phyloP scores from a whole-genome alignment of 1,140 invertebrate genomes.

The Plutomurus gul region DNA sequence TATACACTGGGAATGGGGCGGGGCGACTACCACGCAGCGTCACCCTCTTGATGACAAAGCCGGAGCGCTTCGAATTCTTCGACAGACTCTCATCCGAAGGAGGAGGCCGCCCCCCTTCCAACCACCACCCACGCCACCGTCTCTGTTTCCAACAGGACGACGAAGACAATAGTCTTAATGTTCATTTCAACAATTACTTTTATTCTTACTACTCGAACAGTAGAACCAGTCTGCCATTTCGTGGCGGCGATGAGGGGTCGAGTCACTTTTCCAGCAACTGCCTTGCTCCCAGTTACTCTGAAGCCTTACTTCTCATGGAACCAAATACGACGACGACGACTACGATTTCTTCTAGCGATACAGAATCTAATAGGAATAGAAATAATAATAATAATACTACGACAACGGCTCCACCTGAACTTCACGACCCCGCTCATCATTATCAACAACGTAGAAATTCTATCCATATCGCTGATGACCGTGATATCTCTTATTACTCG shows the following conservation, averaged over 20 bases:
- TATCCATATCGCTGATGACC: constrained; percentile 22
- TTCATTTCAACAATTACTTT: constrained; percentile 19
- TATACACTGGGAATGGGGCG: too few relatives aligned
- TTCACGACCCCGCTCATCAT: constrained; percentile 16
- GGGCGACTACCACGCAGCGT: constrained; percentile 30
- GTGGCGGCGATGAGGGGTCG: not conserved
- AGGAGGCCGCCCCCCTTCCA: not conserved
- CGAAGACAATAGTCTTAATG: not conserved
- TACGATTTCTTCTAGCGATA: not conserved
- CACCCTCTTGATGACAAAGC: constrained; percentile 35
- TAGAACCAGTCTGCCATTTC: not conserved
- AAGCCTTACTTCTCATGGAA: constrained; percentile 46
- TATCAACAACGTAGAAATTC: not conserved
- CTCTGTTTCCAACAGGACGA: not conserved
- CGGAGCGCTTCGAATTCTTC: constrained; percentile 35
- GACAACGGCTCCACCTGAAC: not conserved
- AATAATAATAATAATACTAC: not conserved
- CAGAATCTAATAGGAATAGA: not conserved
- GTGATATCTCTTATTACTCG: not conserved
- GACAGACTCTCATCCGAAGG: not conserved
- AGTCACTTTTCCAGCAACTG: not conserved
- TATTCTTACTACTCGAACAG: not conserved
- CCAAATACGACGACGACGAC: not conserved
- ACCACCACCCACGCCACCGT: not conserved
- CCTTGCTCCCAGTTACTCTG: constrained; percentile 39